Evolutionary conservation across 2,797 vertebrate species (phyloP).

Genomic region (Cephalopachus bancanus): DNA sequence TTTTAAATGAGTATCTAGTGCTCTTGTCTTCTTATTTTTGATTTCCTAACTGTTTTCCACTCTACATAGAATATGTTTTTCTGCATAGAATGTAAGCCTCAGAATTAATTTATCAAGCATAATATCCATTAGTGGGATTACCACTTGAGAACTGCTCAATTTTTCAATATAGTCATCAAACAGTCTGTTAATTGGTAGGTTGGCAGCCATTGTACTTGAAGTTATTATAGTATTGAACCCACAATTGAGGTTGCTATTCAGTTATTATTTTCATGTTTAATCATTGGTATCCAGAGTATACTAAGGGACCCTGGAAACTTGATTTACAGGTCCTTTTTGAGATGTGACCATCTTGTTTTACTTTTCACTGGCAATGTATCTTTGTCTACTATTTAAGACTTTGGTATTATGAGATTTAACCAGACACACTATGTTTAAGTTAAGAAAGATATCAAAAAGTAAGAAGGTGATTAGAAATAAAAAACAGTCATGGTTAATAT

Average conservation of each 20-base stretch:
- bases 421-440: constrained; percentile 57
- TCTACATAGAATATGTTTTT: neutral
- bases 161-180: constrained; percentile 60
- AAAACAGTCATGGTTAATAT: neutral
- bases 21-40: constrained; percentile 28
- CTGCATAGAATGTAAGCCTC: constrained; percentile 34
- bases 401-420: constrained; percentile 27
- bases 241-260: neutral
- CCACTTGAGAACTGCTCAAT: constrained; percentile 18
- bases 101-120: constrained; percentile 60
- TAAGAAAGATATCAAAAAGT: constrained; percentile 4
- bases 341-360: constrained; percentile 66
- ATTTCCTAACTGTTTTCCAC: constrained; percentile 61
- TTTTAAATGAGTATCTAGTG: neutral
- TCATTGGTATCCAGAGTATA: neutral
- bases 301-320: constrained; percentile 20
- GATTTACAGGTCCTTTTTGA: constrained; percentile 45
- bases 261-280: constrained; percentile 30
- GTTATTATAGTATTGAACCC: neutral
- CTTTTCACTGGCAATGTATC: constrained; percentile 36
- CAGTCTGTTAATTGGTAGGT: constrained; percentile 60
- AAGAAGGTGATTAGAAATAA: constrained; percentile 52
- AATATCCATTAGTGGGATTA: constrained; percentile 55
- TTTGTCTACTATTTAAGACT: constrained; percentile 36
- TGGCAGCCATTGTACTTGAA: constrained; percentile 53